Percentiles rank a stretch among this genome's conserved stretches.
Evolutionary conservation across 2,888 invertebrate species (phyloP).

Genomic region (Euphydryas editha): DNA sequence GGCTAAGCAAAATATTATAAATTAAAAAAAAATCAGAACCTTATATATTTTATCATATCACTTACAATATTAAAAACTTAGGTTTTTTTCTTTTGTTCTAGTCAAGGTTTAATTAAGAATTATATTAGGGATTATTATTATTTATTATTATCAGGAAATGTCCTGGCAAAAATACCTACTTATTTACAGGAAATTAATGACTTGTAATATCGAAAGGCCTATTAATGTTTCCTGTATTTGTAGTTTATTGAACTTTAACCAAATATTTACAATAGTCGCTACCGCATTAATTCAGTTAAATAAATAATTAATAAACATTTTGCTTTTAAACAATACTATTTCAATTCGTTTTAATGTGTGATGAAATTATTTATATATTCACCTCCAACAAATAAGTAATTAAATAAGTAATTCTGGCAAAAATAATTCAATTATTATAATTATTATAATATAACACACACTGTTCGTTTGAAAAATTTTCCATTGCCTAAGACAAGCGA

Average conservation of each 20-base stretch:
- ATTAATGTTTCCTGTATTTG: conserved; percentile 3
- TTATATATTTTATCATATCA: too few relatives aligned
- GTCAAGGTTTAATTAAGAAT: conserved; percentile 13
- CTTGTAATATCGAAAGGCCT: neutral
- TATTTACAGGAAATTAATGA: conserved; percentile 7
- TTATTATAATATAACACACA: neutral
- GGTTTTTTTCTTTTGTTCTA: neutral
- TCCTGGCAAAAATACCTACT: neutral
- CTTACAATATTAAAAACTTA: too few relatives aligned
- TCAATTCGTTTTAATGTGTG: too few relatives aligned
- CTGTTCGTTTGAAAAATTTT: neutral
- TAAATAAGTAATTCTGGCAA: neutral
- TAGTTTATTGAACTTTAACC: neutral
- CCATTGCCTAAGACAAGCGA: neutral
- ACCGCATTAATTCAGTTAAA: too few relatives aligned
- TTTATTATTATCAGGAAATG: too few relatives aligned
- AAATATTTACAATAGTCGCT: neutral
- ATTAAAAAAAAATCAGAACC: too few relatives aligned
- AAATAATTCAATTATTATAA: neutral
- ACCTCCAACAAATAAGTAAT: neutral
- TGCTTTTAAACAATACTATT: too few relatives aligned
- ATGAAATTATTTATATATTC: too few relatives aligned
- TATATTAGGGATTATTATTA: too few relatives aligned
- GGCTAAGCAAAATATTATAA: too few relatives aligned
- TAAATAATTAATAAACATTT: neutral